phyloP scores from a whole-genome alignment of 2,888 invertebrate genomes.

The Uropetala carovei region DNA sequence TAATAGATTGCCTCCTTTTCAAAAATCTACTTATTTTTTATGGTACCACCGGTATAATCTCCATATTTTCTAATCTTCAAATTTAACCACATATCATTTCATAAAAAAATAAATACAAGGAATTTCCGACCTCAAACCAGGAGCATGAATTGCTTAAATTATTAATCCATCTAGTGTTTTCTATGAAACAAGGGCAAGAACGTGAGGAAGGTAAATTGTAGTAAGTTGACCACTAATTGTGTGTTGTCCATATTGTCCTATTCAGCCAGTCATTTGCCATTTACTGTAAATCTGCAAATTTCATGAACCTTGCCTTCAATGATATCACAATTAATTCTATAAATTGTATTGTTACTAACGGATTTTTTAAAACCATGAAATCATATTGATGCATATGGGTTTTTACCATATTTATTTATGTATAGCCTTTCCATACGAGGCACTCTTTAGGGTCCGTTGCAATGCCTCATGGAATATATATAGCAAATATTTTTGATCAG shows the following conservation, averaged over 20 bases:
- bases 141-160: constrained; percentile 9
- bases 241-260: constrained; percentile 17
- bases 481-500: background rate
- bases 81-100: constrained; percentile 24
- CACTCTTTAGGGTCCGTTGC: constrained; percentile 28
- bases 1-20: background rate
- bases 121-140: constrained; percentile 11
- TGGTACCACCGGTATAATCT: too few relatives aligned
- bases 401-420: background rate
- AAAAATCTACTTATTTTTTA: constrained; percentile 28
- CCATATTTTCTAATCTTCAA: background rate
- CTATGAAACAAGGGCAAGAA: background rate
- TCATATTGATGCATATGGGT: background rate
- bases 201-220: background rate
- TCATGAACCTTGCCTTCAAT: background rate
- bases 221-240: background rate
- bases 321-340: constrained; percentile 21
- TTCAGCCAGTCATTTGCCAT: constrained; percentile 22
- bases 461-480: background rate
- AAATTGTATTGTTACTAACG: background rate
- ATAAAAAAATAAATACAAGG: constrained; percentile 29
- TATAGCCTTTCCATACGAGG: constrained; percentile 10
- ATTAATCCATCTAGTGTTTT: constrained; percentile 18
- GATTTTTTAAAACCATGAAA: background rate
- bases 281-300: background rate